Evolutionary conservation across 2,888 invertebrate genomes (phyloP), one percentile per base, ranked within the genome.

Genomic region (Nomada flava): DNA sequence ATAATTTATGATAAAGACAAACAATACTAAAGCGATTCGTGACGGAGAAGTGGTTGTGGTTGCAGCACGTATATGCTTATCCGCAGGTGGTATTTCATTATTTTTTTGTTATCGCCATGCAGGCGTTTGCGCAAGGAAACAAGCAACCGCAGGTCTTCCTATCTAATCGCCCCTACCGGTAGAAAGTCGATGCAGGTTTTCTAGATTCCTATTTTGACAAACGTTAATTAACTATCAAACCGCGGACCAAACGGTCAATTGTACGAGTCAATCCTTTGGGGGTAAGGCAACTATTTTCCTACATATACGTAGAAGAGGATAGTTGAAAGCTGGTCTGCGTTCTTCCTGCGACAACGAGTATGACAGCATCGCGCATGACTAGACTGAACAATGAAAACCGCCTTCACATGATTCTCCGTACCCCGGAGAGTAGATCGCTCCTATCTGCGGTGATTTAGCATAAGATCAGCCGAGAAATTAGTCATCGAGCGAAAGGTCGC

Each of bases 401-500:
- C 81, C 85, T 84, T 84, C 81, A 13, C 76, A 69, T 73, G 83
- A 83, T 86, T 86, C 75, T 83, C 74, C 52, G 20, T 65, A 67
- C 50, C 60, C 50, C 42, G n/a, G 18, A 15, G 47, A 26, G 44
- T 23, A 20, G 36, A 57, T 18, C 55, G 36, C 52, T 55, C 59
- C 68, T 57, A 79, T 83, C 75, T 50, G 11, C 69, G 52, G 76
- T 53, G 67, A 71, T 72, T 74, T 75, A 65, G 67, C 82, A 65
- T 70, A 68, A 59, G 71, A 82, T 81, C 70, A 67, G 55, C 64
- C 68, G 57, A 67, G 73, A 88, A 86, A 86, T 88, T 87, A 84
- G 73, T 86, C 86, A 81, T 79, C 88, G n/a, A 79, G 63, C 55
- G 65, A 77, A 79, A 88, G 86, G 83, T 88, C 80, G 77, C 44